phyloP scores from a whole-genome alignment of 2,113 vertebrate genomes.

The Egretta garzetta region DNA sequence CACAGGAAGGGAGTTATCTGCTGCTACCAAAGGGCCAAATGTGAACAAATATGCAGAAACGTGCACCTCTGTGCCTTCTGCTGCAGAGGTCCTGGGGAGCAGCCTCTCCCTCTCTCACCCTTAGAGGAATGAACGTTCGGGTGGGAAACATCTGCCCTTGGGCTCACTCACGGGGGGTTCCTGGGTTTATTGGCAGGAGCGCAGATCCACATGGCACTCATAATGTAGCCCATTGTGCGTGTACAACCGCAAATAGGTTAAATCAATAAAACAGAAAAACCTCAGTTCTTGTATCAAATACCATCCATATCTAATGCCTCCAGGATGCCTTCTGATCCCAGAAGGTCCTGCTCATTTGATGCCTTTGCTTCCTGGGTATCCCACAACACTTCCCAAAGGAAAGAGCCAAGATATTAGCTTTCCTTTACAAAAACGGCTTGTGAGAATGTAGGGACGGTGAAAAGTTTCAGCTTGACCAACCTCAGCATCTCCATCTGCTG shows the following conservation, averaged over 20 bases:
- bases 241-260: not conserved
- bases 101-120: not conserved
- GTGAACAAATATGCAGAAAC: not conserved
- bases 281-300: constrained; percentile 59
- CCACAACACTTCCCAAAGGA: constrained; percentile 29
- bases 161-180: not conserved
- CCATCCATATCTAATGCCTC: constrained; percentile 67
- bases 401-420: constrained; percentile 38
- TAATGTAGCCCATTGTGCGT: constrained; percentile 43
- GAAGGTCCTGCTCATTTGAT: constrained; percentile 44
- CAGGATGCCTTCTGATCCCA: constrained; percentile 62
- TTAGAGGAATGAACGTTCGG: not conserved
- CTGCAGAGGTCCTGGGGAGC: not conserved
- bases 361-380: not conserved
- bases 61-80: not conserved
- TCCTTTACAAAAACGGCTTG: not conserved
- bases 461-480: not conserved
- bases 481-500: not conserved
- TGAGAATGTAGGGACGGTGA: not conserved
- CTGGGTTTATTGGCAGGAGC: constrained; percentile 28
- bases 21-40: not conserved
- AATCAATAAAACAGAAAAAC: not conserved
- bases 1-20: not conserved
- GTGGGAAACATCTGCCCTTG: constrained; percentile 64
- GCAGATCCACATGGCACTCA: not conserved